Evolutionary conservation across 2,888 invertebrate species (phyloP).

Genomic region (Mesochorus sp.): DNA sequence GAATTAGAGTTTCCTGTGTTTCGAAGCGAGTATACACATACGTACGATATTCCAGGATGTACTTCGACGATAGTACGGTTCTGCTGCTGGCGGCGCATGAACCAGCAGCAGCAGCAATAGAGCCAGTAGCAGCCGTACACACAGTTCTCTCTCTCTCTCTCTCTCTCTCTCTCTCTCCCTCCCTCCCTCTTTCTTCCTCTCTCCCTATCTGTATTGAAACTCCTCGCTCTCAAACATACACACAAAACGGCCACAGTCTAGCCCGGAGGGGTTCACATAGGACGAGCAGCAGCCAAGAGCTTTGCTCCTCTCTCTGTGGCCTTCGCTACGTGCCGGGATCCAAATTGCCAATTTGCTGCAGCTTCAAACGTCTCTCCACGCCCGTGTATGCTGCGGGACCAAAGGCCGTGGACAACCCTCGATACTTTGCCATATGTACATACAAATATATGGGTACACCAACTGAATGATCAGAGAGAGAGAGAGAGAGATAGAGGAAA

Average conservation of each 20-base stretch:
- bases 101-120: not conserved
- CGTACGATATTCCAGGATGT: not conserved
- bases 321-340: slow-evolving; percentile 60
- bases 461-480: slow-evolving; percentile 22
- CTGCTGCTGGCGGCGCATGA: not conserved
- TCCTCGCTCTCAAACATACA: slow-evolving; percentile 38
- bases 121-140: too few species aligned
- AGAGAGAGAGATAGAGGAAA: slow-evolving; percentile 31
- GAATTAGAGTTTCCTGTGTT: slow-evolving; percentile 64
- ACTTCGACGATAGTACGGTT: slow-evolving; percentile 15
- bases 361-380: slow-evolving; percentile 63
- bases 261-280: slow-evolving; percentile 46
- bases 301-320: slow-evolving; percentile 33
- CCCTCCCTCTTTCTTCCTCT: too few species aligned
- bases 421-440: slow-evolving; percentile 17
- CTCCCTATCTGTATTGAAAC: too few species aligned
- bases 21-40: slow-evolving; percentile 37
- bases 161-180: too few species aligned
- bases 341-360: slow-evolving; percentile 73
- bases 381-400: slow-evolving; percentile 64
- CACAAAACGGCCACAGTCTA: slow-evolving; percentile 36
- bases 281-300: slow-evolving; percentile 37
- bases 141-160: too few species aligned
- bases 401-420: slow-evolving; percentile 64
- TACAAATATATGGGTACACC: not conserved